Conservation (phyloP, 2,888 invertebrate species). For the Drosophila maculinotata region DNA sequence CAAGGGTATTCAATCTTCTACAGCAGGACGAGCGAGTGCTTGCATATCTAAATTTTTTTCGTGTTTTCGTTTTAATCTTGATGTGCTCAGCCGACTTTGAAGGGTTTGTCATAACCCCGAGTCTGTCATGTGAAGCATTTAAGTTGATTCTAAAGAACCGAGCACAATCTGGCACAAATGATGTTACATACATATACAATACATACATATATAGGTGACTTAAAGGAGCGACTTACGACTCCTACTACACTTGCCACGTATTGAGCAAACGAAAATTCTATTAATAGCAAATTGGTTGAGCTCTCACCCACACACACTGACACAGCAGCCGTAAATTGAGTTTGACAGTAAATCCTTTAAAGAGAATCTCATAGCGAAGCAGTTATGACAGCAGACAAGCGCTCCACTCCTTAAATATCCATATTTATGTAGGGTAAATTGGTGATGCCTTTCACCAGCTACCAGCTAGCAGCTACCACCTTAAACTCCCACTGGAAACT, state of each 20-base stretch:
- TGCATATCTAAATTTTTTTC: background rate
- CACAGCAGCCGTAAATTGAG: conserved; percentile 33
- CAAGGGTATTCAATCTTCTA: conserved; percentile 15
- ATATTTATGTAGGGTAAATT: conserved; percentile 29
- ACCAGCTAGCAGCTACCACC: background rate
- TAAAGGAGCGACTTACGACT: conserved; percentile 9
- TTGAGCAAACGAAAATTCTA: conserved; percentile 26
- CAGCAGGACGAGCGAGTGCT: too few species aligned
- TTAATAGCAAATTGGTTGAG: conserved; percentile 56
- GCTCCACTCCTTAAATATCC: conserved; percentile 6
- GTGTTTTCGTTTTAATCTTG: conserved; percentile 19
- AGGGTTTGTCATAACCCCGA: conserved; percentile 26
- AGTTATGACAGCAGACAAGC: conserved; percentile 45
- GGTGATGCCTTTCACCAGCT: background rate
- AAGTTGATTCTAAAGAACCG: conserved; percentile 33
- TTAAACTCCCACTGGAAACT: background rate
- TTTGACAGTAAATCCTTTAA: conserved; percentile 43
- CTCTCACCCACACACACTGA: conserved; percentile 8
- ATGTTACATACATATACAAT: too few species aligned
- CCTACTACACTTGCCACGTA: background rate
- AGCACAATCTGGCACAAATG: conserved; percentile 25
- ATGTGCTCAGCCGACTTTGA: conserved; percentile 24
- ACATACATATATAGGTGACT: conserved; percentile 9
- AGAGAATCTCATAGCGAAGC: conserved; percentile 40
- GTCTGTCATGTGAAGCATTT: conserved; percentile 45